Evolutionary conservation across 1,140 invertebrate species (phyloP), one percentile per base, ranked within the genome.

Genomic region (Ctenoplectra terminalis): DNA sequence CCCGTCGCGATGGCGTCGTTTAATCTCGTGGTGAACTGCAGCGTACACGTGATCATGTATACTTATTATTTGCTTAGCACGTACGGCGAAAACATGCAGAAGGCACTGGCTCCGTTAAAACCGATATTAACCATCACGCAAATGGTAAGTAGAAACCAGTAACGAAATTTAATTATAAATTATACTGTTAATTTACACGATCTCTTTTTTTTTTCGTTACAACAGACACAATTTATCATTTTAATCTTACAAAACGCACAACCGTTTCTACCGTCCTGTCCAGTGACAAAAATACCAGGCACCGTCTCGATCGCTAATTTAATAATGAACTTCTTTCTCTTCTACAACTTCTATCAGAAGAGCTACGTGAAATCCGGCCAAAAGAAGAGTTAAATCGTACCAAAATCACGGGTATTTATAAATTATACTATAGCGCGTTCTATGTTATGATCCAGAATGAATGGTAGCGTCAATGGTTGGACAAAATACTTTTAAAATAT

Each of bases 31-130:
- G 0, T 92, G 6, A 93, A 93, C 67, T 81, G 71, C 9, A 31
- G 40, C 11, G 81, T 93, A 69, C 92, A 93, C 58, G 83, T 90
- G 9, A 64, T 94, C 0, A 93, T 93, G 92, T 94, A 93, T 60
- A 85, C 83, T 0, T 93, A 93, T 67, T 93, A 93, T 52, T 87
- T 87, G 9, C 11, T 92, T 34, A 84, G 90, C 7, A 64, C 88
- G 1, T 87, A 89, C 7, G 91, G 92, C 48, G 85, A 90, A 23
- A 83, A 79, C 0, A 64, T 90, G 43, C 84, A 93, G 43, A 89
- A 85, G 34, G 56, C 60, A 3, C 11, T 90, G 3, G 64, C 58
- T 26, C 69, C 71, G 31, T 79, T 84, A 31, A 92, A 92, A 75
- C 87, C 50, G n/a, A 76, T 83, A 60, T 52, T 92, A 46, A 92